These are phyloP conservation scores for Drosophila greeni DNA, from an alignment of 2,888 invertebrate genomes.

Conservation along the genomic window DNA sequence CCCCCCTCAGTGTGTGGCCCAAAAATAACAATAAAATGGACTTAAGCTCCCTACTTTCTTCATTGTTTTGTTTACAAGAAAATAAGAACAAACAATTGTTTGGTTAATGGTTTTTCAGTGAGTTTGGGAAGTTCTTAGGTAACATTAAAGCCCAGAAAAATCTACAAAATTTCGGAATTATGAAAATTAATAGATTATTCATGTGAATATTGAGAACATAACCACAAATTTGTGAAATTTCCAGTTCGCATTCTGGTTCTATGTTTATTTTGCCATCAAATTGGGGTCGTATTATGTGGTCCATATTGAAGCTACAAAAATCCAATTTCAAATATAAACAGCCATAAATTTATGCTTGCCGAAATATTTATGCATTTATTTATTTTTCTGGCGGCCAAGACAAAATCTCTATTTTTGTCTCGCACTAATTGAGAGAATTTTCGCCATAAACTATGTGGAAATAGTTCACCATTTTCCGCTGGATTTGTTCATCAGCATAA, in stretches of 20 bases:
- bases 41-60: not conserved
- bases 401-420: conserved; percentile 37
- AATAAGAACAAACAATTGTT: conserved; percentile 9
- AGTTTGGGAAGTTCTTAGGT: not conserved
- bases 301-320: conserved; percentile 28
- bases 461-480: conserved; percentile 31
- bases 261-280: conserved; percentile 17
- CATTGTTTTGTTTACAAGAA: conserved; percentile 14
- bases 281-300: conserved; percentile 26
- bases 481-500: conserved; percentile 39
- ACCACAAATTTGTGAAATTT: not conserved
- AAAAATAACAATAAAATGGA: conserved; percentile 25
- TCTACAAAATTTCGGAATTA: too few species aligned
- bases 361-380: conserved; percentile 33
- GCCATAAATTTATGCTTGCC: conserved; percentile 20
- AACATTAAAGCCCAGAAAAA: not conserved
- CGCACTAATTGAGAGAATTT: conserved; percentile 43
- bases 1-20: conserved; percentile 20
- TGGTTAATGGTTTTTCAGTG: not conserved
- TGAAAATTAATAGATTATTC: not conserved
- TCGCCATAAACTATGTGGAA: conserved; percentile 43
- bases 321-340: conserved; percentile 28
- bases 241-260: conserved; percentile 2
- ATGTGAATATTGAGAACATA: not conserved
- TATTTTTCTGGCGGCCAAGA: conserved; percentile 19